These are phyloP conservation scores for Odontamblyopus rebecca DNA, from an alignment of 2,797 vertebrate species.

Conservation along the genomic window DNA sequence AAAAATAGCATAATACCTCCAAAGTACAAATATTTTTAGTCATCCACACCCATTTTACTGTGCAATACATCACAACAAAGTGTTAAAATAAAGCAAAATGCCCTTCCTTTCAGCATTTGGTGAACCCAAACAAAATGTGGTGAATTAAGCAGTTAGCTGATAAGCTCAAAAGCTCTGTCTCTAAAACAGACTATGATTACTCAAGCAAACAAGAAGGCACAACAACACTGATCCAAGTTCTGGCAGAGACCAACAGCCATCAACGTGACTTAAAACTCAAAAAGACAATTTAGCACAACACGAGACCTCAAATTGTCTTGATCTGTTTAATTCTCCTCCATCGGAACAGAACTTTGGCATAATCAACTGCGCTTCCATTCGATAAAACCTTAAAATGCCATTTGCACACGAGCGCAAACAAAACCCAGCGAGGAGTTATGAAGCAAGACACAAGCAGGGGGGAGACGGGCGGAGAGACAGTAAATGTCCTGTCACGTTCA, in stretches of 20 bases:
- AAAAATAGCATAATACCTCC: too few relatives aligned
- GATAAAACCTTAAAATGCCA: conserved; percentile 1
- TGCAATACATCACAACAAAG: too few relatives aligned
- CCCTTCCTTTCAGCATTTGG: too few relatives aligned
- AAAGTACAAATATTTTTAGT: too few relatives aligned
- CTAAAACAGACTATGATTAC: too few relatives aligned
- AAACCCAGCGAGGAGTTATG: conserved; percentile 43
- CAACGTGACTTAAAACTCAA: not conserved
- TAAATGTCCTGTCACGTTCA: conserved; percentile 77
- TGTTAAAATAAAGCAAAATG: too few relatives aligned
- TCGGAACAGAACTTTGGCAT: not conserved
- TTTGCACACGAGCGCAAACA: not conserved
- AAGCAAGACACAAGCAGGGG: conserved; percentile 46
- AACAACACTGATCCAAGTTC: not conserved
- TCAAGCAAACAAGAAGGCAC: too few relatives aligned
- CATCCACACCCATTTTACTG: too few relatives aligned
- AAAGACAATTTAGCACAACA: not conserved
- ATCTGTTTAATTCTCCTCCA: not conserved
- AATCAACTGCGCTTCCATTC: not conserved
- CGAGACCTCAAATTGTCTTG: not conserved
- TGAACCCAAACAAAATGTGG: too few relatives aligned
- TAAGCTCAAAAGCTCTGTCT: too few relatives aligned
- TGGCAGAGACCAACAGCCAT: not conserved
- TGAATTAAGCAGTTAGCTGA: too few relatives aligned
- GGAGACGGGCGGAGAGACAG: conserved; percentile 44